A percentile compares a stretch with the other conserved stretches of the same genome.
Evolutionary conservation across 1,140 invertebrate genomes (phyloP).

Genomic region (Hylaeus volcanicus): DNA sequence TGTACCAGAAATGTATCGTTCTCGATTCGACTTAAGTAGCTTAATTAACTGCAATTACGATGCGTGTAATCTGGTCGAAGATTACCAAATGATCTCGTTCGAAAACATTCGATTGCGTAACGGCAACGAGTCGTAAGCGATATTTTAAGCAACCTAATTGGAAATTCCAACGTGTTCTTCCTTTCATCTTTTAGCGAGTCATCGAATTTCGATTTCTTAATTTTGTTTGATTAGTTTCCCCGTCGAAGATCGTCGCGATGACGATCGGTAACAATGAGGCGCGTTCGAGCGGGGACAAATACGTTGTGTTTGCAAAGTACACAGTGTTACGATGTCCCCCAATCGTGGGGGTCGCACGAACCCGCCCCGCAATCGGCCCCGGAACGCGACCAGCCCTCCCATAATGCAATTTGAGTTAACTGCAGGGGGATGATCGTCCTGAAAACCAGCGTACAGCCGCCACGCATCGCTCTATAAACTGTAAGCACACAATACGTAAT

Average conservation of each 20-base stretch:
- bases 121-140: background rate
- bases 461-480: slow-evolving; percentile 67
- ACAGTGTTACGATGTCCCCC: slow-evolving; percentile 11
- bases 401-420: slow-evolving; percentile 77
- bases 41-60: background rate
- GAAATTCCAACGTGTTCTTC: background rate
- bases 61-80: background rate
- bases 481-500: slow-evolving; percentile 72
- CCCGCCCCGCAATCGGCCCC: slow-evolving; percentile 64
- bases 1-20: background rate
- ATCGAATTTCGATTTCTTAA: no score
- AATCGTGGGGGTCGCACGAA: slow-evolving; percentile 21
- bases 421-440: slow-evolving; percentile 68
- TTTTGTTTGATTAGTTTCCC: background rate
- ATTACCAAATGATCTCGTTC: no score
- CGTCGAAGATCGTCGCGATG: background rate
- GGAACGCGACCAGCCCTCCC: slow-evolving; percentile 63
- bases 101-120: background rate
- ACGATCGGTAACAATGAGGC: slow-evolving; percentile 15
- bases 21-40: background rate
- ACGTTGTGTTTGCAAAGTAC: slow-evolving; percentile 44
- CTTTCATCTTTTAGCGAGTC: no score
- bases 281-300: slow-evolving; percentile 29
- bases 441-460: slow-evolving; percentile 13
- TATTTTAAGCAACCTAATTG: background rate